These are phyloP conservation scores for Anthonomus grandis DNA, from an alignment of 1,140 invertebrate genomes.

Conservation along the genomic window DNA sequence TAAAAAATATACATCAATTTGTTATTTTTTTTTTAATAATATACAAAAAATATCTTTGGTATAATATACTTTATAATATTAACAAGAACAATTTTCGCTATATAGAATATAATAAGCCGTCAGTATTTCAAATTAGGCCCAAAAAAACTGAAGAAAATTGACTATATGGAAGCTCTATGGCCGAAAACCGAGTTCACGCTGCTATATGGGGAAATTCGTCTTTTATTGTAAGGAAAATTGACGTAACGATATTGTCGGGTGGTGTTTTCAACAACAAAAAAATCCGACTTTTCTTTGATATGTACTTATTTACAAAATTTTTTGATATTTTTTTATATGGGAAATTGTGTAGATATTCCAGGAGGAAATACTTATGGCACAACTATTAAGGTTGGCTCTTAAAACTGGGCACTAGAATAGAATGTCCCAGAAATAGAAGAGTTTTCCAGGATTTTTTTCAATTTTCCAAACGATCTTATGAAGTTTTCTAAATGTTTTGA, in stretches of 20 bases:
- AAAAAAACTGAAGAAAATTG: conserved; percentile 14
- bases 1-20: conserved; percentile 45
- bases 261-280: too few species aligned
- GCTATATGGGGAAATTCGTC: neutral
- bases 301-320: conserved; percentile 23
- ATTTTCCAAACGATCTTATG: too few species aligned
- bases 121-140: neutral
- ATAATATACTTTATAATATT: conserved; percentile 36
- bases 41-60: conserved; percentile 49
- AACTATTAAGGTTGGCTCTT: too few species aligned
- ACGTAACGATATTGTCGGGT: conserved; percentile 23
- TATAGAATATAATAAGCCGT: too few species aligned
- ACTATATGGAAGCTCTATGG: conserved; percentile 18
- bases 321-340: conserved; percentile 4
- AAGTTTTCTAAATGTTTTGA: too few species aligned
- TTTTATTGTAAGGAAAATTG: conserved; percentile 18
- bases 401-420: too few species aligned
- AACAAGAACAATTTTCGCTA: conserved; percentile 39
- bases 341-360: neutral
- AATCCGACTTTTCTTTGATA: conserved; percentile 16
- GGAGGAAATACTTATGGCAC: conserved; percentile 12
- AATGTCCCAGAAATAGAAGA: too few species aligned
- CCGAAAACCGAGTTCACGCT: neutral
- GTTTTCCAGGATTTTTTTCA: too few species aligned
- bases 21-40: conserved; percentile 38